Evolutionary conservation across 2,113 vertebrate species (phyloP), one percentile per base, ranked within the genome.

Genomic region (Misgurnus anguillicaudatus): DNA sequence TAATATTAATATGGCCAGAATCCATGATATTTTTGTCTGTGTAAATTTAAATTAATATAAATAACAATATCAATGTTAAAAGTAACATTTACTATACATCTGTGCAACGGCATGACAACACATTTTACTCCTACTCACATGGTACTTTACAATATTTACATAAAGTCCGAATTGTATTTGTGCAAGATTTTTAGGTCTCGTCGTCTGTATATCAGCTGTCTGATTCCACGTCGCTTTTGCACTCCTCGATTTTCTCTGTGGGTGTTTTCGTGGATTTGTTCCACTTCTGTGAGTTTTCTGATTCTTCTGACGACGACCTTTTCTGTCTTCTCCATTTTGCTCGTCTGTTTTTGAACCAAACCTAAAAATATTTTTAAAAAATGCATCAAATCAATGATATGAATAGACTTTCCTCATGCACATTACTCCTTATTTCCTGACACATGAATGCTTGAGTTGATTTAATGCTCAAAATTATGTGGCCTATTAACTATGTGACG

Each of bases 331-430:
- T 94, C 98, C 98, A 99, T 89, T 99, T 99, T 1, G 97, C 98
- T 51, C 98, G 93, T 84, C 98, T 94, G 90, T 99, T 99, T 91
- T 99, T 99, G 91, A 99, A 99, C 98, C 98, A 99, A 83, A 99
- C 98, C 98, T 99, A 88, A 75, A 78, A 58, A 65, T 51, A 67
- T 75, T 83, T 69, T 83, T 69, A 84, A 36, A 78, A 69, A 39
- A 57, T 65, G 75, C 24, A 31, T 31, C 24, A 61, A 79, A 14
- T 51, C 4, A 48, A 48, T 13, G 47, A 10, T 48, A 48, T 48
- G 47, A 16, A 51, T 3, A 51, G 16, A 51, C 48, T 11, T 13
- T 31, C 1, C 24, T 31, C 24, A 31, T 31, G 24, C 24, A 31
- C 24, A 31, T 31, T 3, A 31, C 24, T 31, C 24, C 3, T 17